phyloP scores from a whole-genome alignment of 2,113 vertebrate species.

The Gnathonemus echidnorhynchus region DNA sequence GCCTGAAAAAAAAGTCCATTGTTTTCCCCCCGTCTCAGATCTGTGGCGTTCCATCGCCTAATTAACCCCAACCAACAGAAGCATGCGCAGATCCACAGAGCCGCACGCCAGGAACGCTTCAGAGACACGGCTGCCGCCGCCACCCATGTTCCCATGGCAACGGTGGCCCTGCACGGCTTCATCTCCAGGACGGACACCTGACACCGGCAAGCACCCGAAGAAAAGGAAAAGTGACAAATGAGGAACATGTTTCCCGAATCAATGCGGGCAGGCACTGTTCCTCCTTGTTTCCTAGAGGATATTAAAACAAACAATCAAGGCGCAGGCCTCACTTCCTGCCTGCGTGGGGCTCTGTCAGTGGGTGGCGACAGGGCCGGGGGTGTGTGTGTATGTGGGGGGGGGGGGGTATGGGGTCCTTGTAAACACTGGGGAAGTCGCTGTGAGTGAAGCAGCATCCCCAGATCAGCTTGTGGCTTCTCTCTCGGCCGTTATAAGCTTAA shows the following conservation, averaged over 20 bases:
- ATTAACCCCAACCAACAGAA: neutral
- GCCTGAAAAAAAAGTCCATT: neutral
- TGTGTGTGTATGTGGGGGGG: too few species aligned
- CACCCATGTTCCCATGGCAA: neutral
- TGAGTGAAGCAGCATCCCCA: neutral
- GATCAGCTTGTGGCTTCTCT: neutral
- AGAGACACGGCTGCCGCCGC: neutral
- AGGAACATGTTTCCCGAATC: constrained; percentile 22
- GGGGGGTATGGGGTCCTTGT: neutral
- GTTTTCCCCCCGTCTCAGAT: neutral
- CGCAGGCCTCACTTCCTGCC: constrained; percentile 53
- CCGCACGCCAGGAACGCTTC: neutral
- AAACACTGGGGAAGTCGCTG: neutral
- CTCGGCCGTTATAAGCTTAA: constrained; percentile 4
- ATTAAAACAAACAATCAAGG: constrained; percentile 62
- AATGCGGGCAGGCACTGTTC: constrained; percentile 39
- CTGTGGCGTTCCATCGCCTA: neutral
- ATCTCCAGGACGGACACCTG: constrained; percentile 21
- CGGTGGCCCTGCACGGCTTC: constrained; percentile 12
- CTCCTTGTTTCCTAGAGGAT: constrained; percentile 54
- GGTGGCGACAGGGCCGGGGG: constrained; percentile 14
- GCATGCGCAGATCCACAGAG: neutral
- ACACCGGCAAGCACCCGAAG: constrained; percentile 15
- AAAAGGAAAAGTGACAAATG: constrained; percentile 27
- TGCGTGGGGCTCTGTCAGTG: constrained; percentile 41